Evolutionary conservation across 2,113 vertebrate genomes (phyloP).

Genomic region (Arothron firmamentum): DNA sequence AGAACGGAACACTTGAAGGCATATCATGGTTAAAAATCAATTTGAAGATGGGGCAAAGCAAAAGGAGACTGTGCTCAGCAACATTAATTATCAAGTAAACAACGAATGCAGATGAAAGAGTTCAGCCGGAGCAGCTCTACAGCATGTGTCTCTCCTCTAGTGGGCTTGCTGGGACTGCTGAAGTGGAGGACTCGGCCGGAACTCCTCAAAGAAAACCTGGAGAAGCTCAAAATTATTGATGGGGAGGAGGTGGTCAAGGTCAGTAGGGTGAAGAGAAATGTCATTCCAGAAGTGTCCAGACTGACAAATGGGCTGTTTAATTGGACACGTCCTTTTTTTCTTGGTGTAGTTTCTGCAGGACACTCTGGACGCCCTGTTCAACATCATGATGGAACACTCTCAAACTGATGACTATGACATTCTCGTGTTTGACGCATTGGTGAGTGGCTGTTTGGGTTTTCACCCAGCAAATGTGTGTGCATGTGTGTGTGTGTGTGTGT

Average conservation of each 20-base stretch:
- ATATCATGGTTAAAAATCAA: too few species aligned
- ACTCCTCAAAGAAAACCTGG: slow-evolving; percentile 88
- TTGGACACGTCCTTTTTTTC: not conserved
- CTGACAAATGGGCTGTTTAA: not conserved
- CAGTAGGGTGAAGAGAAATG: slow-evolving; percentile 24
- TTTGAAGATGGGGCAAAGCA: not conserved
- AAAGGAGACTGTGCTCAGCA: not conserved
- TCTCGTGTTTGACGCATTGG: slow-evolving; percentile 97
- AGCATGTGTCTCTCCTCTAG: slow-evolving; percentile 61
- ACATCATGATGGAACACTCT: slow-evolving; percentile 99
- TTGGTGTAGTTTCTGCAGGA: slow-evolving; percentile 90
- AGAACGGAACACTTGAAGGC: too few species aligned
- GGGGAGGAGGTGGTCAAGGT: slow-evolving; percentile 99
- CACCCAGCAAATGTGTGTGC: not conserved
- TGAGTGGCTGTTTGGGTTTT: slow-evolving; percentile 66
- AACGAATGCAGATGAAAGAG: not conserved
- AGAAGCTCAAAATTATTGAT: slow-evolving; percentile 93
- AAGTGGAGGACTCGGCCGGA: slow-evolving; percentile 96
- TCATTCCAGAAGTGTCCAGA: not conserved
- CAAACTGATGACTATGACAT: slow-evolving; percentile 92
- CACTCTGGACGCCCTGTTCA: slow-evolving; percentile 93
- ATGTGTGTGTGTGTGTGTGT: not conserved
- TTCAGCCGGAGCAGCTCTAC: not conserved
- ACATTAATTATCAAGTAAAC: not conserved
- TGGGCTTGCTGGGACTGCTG: slow-evolving; percentile 89